Conservation (phyloP, 1,140 invertebrate species). For the Epicauta chinensis region DNA sequence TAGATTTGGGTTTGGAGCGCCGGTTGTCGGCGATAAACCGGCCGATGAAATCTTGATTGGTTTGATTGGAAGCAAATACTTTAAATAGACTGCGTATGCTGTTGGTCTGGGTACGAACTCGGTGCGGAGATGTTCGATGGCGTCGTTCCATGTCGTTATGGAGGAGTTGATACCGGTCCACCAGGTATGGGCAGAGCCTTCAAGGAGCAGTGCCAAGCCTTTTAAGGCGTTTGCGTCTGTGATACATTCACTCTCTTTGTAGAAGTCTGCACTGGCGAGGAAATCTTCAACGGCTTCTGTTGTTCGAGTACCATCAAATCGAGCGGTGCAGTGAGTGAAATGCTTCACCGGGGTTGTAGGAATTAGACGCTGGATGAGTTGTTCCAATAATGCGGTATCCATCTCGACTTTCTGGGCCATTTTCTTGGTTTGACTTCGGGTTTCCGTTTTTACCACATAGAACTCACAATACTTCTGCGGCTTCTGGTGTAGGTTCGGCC, state of each 20-base stretch:
- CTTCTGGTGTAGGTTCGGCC: no score
- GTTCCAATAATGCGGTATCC: no score
- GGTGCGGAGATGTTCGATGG: neutral
- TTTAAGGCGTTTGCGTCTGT: neutral
- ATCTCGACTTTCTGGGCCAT: no score
- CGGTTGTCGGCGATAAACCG: neutral
- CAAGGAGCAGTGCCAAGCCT: conserved; percentile 2
- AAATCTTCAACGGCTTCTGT: neutral
- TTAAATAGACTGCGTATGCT: neutral
- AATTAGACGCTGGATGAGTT: no score
- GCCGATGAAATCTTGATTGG: neutral
- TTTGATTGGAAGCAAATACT: neutral
- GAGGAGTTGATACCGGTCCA: neutral
- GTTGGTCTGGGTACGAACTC: neutral
- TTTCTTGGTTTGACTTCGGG: no score
- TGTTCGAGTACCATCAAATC: neutral
- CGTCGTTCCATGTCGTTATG: neutral
- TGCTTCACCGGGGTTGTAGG: neutral
- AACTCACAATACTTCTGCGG: no score
- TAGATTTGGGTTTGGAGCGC: no score
- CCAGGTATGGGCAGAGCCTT: neutral
- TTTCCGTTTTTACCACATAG: no score
- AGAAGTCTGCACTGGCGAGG: neutral
- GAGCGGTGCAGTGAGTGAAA: conserved; percentile 2
- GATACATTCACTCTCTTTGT: neutral